Evolutionary conservation across 2,888 invertebrate genomes (phyloP).

Genomic region (Cotesia congregata): DNA sequence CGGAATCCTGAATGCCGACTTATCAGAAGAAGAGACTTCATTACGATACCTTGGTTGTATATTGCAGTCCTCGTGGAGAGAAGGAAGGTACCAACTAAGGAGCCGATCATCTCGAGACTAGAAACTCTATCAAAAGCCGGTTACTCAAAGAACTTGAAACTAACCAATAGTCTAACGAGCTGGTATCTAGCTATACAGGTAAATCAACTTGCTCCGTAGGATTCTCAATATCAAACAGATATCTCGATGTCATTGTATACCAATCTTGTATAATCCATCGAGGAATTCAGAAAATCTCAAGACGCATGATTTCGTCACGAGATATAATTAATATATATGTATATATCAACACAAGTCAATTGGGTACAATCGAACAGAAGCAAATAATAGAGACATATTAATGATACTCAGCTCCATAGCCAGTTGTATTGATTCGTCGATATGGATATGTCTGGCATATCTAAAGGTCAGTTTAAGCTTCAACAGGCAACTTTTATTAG

Average conservation of each 20-base stretch:
- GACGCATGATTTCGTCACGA: slow-evolving; percentile 2
- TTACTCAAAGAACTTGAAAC: slow-evolving; percentile 26
- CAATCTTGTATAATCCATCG: neutral
- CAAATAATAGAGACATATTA: neutral
- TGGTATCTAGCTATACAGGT: slow-evolving; percentile 22
- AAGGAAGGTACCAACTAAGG: slow-evolving; percentile 44
- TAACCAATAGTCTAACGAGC: slow-evolving; percentile 7
- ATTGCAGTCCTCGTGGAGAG: slow-evolving; percentile 23
- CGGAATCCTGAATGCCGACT: neutral
- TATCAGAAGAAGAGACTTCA: slow-evolving; percentile 7
- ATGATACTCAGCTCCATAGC: neutral
- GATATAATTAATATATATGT: neutral
- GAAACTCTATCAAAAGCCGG: slow-evolving; percentile 28
- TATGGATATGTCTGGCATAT: neutral
- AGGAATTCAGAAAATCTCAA: slow-evolving; percentile 31
- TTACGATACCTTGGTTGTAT: slow-evolving; percentile 9
- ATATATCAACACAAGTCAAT: neutral
- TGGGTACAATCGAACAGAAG: neutral
- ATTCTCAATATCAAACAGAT: slow-evolving; percentile 35
- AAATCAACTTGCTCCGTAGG: slow-evolving; percentile 31
- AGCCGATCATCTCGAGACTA: slow-evolving; percentile 23
- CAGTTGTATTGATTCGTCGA: neutral
- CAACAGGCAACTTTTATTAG: neutral
- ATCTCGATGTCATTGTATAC: slow-evolving; percentile 27
- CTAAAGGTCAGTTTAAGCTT: neutral